Base-by-base conservation (phyloP, 2,797 vertebrate species). In the Alauda arvensis region DNA sequence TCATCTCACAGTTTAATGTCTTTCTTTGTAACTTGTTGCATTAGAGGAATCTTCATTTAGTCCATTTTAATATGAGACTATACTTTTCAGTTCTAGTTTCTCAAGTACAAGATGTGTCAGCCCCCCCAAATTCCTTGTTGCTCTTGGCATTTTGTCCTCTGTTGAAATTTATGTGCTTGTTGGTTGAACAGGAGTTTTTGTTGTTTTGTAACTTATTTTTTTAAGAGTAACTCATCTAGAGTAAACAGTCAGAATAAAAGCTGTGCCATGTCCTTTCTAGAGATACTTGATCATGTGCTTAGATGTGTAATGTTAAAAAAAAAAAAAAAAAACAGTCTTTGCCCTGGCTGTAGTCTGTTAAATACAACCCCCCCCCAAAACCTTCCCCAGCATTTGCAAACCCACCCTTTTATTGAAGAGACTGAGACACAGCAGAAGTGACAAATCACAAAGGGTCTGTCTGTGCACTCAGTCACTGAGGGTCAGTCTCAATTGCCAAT, bases 71-170 rank as follows among this genome's bases (percentile, higher is more conserved):
- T 28, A 24, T 4, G 11, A 18, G 21, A 14, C 25, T 61, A 4
- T 67, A 69, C 19, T 67, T 66, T 31, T 21, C 40, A 23, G 14
- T 57, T 82, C 13, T 34, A 33, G 4, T 12, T 61, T 81, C 40
- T 4, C 11, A 4, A 1, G 1, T 37, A 18, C 15, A 14, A 10
- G 4, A 6, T 24, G 25, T 39, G n/a, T 63, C 52, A 49, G 42
- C 63, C 76, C 39, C 33, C 37, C 21, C 24, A 24, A 23, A 7
- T 17, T 87, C 25, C 55, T 25, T 25, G 7, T 25, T 33, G 23
- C 56, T 76, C 37, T n/a, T 13, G 19, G 61, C 42, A 6, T 85
- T 82, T 49, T 65, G 31, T 71, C 29, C 70, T 55, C 48, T 7
- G 1, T 53, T 86, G 52, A 49, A 69, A 72, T 88, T 23, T 21